Base-by-base conservation (phyloP, 1,140 invertebrate species). In the Bombus ignitus region DNA sequence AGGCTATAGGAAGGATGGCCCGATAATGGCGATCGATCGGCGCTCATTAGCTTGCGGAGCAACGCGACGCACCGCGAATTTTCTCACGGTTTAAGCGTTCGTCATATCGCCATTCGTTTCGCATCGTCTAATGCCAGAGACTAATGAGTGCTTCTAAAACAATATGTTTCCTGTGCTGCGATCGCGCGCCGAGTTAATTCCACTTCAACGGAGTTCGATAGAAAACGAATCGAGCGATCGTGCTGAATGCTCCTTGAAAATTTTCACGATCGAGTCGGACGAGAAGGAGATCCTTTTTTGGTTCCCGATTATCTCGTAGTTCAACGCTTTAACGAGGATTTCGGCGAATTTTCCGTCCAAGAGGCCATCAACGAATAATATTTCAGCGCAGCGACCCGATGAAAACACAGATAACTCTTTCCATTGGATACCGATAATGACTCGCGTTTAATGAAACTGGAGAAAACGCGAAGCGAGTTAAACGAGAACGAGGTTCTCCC, bases 341-440 rank as follows among this genome's bases (percentile, higher is more conserved):
- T 59, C 35, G n/a, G 28, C 28, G 77, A 28, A 32, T 4, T 37
- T 66, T 59, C 4, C 44, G 22, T 1, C 4, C 22, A 66, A 35
- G 8, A 35, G 13, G 35, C 28, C 1, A 8, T 18, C 32, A 5
- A 35, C n/a, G n/a, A 57, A 12, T 42, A 59, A 72, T 71, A 28
- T 42, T 42, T 32, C 13, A 25, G 4, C 1, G 35, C 70, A 44
- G 9, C 35, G 28, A 32, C n/a, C 5, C 70, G 80, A 44, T 32
- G 22, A 57, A 44, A 74, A 25, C 65, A 13, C 10, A 8, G 13
- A 80, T 70, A 53, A 70, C 22, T 4, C 53, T 62, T 47, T 39
- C 22, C 42, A 74, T 82, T 65, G 81, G 42, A 83, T 76, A 83
- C 35, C 72, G 71, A 83, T 83, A 83, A 83, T 83, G 59, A 83